Percentiles rank a stretch among this genome's conserved stretches.
Conservation (phyloP, 2,113 vertebrate species). For the Lipophrys pholis region DNA sequence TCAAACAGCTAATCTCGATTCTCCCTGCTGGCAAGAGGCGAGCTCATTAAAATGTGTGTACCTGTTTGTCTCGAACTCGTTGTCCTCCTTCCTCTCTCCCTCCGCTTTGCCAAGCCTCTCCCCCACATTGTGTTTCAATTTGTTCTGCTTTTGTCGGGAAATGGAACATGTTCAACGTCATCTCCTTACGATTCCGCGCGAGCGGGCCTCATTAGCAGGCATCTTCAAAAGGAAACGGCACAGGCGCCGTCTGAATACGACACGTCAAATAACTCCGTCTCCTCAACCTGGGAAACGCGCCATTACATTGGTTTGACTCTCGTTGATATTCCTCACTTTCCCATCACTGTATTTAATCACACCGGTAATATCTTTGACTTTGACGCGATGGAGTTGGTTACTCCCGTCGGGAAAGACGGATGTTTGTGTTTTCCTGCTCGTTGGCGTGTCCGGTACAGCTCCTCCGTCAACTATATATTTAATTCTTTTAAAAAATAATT, state of each 20-base stretch:
- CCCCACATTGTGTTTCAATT: constrained; percentile 57
- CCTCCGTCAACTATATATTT: too few relatives aligned
- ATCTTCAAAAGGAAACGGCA: constrained; percentile 52
- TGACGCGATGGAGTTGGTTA: constrained; percentile 16
- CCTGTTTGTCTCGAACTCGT: constrained; percentile 42
- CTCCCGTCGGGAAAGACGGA: not conserved
- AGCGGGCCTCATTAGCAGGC: constrained; percentile 58
- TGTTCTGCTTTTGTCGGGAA: constrained; percentile 58
- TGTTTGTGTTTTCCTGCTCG: constrained; percentile 23
- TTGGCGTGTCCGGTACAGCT: too few relatives aligned
- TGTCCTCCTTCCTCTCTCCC: constrained; percentile 2
- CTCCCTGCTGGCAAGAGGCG: constrained; percentile 35
- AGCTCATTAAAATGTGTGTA: constrained; percentile 54
- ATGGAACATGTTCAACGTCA: constrained; percentile 47
- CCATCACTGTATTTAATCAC: constrained; percentile 21
- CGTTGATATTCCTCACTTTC: constrained; percentile 25
- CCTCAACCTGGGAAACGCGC: constrained; percentile 29
- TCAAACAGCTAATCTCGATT: constrained; percentile 58
- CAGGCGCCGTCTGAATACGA: constrained; percentile 25
- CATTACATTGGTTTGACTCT: constrained; percentile 19
- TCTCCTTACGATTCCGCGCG: constrained; percentile 43
- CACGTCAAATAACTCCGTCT: constrained; percentile 27
- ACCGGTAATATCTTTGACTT: constrained; percentile 37
- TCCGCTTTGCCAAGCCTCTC: constrained; percentile 24
- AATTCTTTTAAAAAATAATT: too few relatives aligned